A percentile compares a stretch with the other conserved stretches of the same genome.
These are phyloP conservation scores for Trachymyrmex cornetzi DNA, from an alignment of 1,140 invertebrate genomes.

Conservation along the genomic window DNA sequence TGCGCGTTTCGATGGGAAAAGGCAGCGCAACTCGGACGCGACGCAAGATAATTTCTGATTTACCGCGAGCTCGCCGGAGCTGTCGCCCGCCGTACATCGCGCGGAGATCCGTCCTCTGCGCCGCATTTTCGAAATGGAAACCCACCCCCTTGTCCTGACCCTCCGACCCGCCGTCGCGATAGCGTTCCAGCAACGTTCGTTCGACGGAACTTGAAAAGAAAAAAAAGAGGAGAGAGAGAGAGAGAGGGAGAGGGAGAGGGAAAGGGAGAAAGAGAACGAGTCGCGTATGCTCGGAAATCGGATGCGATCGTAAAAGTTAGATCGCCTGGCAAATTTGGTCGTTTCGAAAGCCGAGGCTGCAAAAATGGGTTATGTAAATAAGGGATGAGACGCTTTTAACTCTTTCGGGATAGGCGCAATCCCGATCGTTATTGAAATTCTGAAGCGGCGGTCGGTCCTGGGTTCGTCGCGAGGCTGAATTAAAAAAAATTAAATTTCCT, in stretches of 20 bases:
- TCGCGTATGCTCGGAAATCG: constrained; percentile 62
- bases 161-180: constrained; percentile 35
- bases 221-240: constrained; percentile 17
- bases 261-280: constrained; percentile 17
- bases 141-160: constrained; percentile 43
- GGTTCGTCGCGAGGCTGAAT: not conserved
- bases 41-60: constrained; percentile 87
- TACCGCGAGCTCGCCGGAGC: constrained; percentile 78
- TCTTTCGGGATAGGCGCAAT: constrained; percentile 27
- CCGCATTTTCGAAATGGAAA: constrained; percentile 84
- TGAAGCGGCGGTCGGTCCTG: not conserved
- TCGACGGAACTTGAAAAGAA: constrained; percentile 71
- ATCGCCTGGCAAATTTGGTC: constrained; percentile 61
- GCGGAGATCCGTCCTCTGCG: constrained; percentile 69
- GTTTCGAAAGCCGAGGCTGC: constrained; percentile 38
- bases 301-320: constrained; percentile 60
- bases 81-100: constrained; percentile 70
- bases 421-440: constrained; percentile 40
- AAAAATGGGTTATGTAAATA: constrained; percentile 60
- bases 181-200: constrained; percentile 70
- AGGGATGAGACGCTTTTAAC: constrained; percentile 47
- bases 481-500: constrained; percentile 5
- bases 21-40: constrained; percentile 81
- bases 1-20: constrained; percentile 85
- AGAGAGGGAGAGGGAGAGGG: not conserved